These are phyloP conservation scores for Tribolium freemani DNA, from an alignment of 2,888 invertebrate species.

Conservation along the genomic window DNA sequence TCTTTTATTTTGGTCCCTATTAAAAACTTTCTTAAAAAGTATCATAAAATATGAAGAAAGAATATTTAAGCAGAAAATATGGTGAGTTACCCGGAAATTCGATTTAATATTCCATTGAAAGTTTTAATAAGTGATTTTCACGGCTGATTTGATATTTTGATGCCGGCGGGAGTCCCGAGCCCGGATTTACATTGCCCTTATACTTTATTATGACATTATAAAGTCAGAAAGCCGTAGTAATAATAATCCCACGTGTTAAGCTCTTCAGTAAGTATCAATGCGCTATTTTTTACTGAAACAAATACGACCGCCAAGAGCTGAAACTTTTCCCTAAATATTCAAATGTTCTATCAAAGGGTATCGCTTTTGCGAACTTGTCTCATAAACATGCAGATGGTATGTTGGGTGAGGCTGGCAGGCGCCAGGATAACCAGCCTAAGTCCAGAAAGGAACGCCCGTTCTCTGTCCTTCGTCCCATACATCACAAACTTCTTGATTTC, in stretches of 20 bases:
- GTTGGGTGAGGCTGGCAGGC: constrained; percentile 38
- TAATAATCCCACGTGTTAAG: constrained; percentile 24
- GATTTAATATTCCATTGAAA: constrained; percentile 46
- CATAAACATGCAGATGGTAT: constrained; percentile 53
- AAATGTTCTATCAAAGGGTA: constrained; percentile 50
- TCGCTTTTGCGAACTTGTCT: constrained; percentile 51
- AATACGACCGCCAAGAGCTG: constrained; percentile 7
- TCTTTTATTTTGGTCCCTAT: constrained; percentile 44
- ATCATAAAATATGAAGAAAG: constrained; percentile 43
- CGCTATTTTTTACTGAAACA: constrained; percentile 10
- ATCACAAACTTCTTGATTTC: constrained; percentile 28
- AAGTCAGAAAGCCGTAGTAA: constrained; percentile 19
- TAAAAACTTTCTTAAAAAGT: constrained; percentile 40
- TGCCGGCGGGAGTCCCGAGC: constrained; percentile 29
- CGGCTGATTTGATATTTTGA: constrained; percentile 43
- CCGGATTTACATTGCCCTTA: constrained; percentile 27
- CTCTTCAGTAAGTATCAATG: constrained; percentile 1
- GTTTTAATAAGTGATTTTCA: constrained; percentile 46
- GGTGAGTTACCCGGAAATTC: constrained; percentile 43
- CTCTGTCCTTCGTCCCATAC: constrained; percentile 24
- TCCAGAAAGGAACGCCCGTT: constrained; percentile 35
- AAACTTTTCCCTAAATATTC: constrained; percentile 49
- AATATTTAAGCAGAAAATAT: constrained; percentile 44
- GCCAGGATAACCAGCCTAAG: constrained; percentile 25
- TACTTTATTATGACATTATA: constrained; percentile 38